Percentiles rank a stretch among this genome's conserved stretches.
phyloP scores from a whole-genome alignment of 2,797 vertebrate species.

The Sebastes wilsoni region DNA sequence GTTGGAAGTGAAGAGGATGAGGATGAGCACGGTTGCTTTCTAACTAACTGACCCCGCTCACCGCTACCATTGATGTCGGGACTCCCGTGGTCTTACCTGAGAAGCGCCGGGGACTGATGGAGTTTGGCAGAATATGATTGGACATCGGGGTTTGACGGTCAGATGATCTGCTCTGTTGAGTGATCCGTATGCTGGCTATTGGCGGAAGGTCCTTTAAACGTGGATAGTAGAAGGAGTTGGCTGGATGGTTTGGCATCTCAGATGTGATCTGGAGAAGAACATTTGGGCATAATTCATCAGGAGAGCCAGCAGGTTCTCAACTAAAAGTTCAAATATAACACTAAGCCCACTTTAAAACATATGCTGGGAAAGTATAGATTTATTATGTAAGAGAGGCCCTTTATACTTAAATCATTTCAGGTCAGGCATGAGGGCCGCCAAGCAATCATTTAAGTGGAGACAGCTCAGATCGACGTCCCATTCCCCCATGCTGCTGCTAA shows the following conservation, averaged over 20 bases:
- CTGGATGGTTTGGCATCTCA: constrained; percentile 85
- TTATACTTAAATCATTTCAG: constrained; percentile 45
- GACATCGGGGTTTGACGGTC: constrained; percentile 76
- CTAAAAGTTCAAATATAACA: constrained; percentile 31
- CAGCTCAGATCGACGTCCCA: constrained; percentile 41
- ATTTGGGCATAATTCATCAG: constrained; percentile 20
- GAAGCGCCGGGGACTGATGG: constrained; percentile 74
- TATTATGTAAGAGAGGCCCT: constrained; percentile 47
- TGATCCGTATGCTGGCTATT: constrained; percentile 80
- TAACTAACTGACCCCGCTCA: no score
- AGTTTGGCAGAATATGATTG: constrained; percentile 85
- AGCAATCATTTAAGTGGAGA: constrained; percentile 49
- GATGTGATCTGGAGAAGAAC: constrained; percentile 81
- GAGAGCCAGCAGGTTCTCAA: constrained; percentile 25
- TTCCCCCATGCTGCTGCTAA: constrained; percentile 1
- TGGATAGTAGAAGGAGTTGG: constrained; percentile 87
- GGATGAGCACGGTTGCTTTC: no score
- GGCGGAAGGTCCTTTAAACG: constrained; percentile 82
- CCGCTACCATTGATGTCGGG: no score
- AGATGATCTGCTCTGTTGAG: constrained; percentile 65
- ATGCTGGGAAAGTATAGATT: constrained; percentile 31
- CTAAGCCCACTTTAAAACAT: constrained; percentile 38
- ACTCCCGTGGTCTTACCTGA: constrained; percentile 67
- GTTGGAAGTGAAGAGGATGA: no score
- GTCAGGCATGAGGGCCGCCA: constrained; percentile 41